These are phyloP conservation scores for Eudasyphora cyanicolor DNA, from an alignment of 2,888 invertebrate species.

Conservation along the genomic window DNA sequence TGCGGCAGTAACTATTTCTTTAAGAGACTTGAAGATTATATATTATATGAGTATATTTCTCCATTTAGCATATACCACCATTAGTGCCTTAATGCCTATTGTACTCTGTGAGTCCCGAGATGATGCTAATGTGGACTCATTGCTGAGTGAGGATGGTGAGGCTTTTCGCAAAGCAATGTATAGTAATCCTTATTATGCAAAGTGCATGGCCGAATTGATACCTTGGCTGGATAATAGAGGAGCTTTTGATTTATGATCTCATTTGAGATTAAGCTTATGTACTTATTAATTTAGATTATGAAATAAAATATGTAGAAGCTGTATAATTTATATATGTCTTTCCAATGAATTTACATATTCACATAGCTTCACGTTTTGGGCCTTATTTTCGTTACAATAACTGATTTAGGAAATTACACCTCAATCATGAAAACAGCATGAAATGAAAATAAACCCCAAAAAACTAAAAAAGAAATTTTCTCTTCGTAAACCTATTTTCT, in stretches of 20 bases:
- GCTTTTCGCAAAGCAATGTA: constrained; percentile 68
- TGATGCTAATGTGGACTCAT: constrained; percentile 69
- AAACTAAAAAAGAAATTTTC: no score
- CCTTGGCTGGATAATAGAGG: constrained; percentile 75
- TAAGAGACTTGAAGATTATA: neutral
- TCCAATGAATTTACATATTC: no score
- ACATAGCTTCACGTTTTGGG: no score
- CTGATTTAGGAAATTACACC: no score
- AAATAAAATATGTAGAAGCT: no score
- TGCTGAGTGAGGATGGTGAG: constrained; percentile 62
- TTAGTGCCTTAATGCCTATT: constrained; percentile 67
- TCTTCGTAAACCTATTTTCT: no score
- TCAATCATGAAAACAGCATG: no score
- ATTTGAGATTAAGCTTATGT: neutral
- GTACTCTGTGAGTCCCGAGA: constrained; percentile 71
- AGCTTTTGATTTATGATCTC: constrained; percentile 66
- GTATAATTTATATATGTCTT: no score
- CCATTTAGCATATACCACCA: constrained; percentile 67
- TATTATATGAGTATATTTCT: neutral
- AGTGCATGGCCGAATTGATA: constrained; percentile 71
- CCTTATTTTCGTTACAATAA: no score
- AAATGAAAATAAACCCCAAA: no score
- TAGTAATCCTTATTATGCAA: constrained; percentile 66
- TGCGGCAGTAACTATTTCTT: no score
- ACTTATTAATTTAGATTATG: neutral